phyloP scores from a whole-genome alignment of 1,140 invertebrate species.

The Leptopilina clavipes region DNA sequence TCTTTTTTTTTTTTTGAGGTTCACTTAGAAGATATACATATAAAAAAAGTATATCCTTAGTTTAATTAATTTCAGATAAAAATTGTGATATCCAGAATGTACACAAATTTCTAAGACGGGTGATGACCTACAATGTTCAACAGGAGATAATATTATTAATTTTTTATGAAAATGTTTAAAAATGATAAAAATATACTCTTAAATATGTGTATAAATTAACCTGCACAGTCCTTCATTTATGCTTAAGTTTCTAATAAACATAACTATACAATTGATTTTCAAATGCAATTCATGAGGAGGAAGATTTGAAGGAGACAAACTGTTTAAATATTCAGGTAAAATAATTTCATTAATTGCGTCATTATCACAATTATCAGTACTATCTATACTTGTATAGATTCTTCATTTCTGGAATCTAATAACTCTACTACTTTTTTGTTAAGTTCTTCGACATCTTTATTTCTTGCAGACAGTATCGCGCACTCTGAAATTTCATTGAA shows the following conservation, averaged over 20 bases:
- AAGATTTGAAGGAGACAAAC: constrained; percentile 39
- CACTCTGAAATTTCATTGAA: constrained; percentile 26
- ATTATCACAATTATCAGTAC: constrained; percentile 33
- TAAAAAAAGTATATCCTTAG: no score
- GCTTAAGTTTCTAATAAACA: constrained; percentile 51
- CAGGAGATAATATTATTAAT: no score
- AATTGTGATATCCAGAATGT: no score
- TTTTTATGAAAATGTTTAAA: no score
- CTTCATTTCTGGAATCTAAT: constrained; percentile 29
- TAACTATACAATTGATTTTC: constrained; percentile 48
- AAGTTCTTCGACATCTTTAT: neutral
- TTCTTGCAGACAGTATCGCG: neutral
- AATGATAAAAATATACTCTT: no score
- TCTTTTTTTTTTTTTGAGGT: no score
- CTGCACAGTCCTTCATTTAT: no score
- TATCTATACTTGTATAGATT: constrained; percentile 36
- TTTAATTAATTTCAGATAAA: no score
- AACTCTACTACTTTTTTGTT: constrained; percentile 36
- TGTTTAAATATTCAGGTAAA: constrained; percentile 46
- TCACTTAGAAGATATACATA: no score
- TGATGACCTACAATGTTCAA: no score
- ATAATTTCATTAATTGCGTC: constrained; percentile 39
- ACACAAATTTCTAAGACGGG: no score
- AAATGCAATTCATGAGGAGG: constrained; percentile 52
- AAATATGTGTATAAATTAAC: no score